Evolutionary conservation across 2,797 vertebrate species (phyloP).

Genomic region (Amblyraja radiata): DNA sequence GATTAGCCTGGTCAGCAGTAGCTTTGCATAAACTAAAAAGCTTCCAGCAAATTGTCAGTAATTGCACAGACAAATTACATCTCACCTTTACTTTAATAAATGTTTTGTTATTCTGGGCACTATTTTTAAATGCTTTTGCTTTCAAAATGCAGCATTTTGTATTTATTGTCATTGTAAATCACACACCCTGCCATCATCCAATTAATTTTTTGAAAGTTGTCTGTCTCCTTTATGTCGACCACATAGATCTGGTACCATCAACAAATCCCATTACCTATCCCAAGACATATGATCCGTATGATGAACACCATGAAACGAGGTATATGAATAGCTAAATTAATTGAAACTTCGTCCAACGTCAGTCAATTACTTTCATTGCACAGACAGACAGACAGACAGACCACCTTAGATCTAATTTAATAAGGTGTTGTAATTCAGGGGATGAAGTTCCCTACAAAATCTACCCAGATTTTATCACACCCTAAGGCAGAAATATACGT

Average conservation of each 20-base stretch:
- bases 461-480: not conserved
- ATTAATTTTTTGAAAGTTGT: too few relatives aligned
- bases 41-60: not conserved
- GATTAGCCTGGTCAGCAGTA: not conserved
- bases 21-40: not conserved
- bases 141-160: not conserved
- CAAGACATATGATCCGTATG: not conserved
- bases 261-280: not conserved
- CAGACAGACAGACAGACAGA: too few relatives aligned
- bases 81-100: not conserved
- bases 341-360: not conserved
- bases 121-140: not conserved
- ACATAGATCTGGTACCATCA: not conserved
- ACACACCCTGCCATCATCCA: not conserved
- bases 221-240: too few relatives aligned
- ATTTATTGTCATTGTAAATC: not conserved
- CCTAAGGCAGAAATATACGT: not conserved
- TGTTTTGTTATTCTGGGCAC: not conserved
- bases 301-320: not conserved
- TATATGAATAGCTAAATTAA: not conserved
- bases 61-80: not conserved
- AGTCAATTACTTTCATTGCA: not conserved
- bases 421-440: not conserved
- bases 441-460: not conserved
- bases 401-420: not conserved